Conservation (phyloP, 2,113 vertebrate genomes). For the Tichodroma muraria region DNA sequence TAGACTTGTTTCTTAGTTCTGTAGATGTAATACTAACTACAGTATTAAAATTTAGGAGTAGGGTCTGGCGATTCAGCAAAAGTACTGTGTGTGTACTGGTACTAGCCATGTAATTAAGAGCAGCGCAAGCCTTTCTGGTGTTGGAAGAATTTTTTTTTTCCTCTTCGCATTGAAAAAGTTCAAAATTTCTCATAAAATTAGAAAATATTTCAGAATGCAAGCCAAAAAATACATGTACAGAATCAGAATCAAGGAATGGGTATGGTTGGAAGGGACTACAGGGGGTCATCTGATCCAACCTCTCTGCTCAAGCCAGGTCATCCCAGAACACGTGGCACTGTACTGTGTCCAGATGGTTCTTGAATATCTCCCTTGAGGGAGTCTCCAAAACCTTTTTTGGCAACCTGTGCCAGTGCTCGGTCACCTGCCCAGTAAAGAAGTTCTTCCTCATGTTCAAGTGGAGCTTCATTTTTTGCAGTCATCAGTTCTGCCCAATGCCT, state of each 20-base stretch:
- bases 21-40: background rate
- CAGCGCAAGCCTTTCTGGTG: background rate
- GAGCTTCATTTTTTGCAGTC: background rate
- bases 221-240: background rate
- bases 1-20: background rate
- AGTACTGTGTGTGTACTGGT: background rate
- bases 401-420: background rate
- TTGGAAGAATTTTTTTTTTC: background rate
- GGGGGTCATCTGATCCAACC: background rate
- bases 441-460: background rate
- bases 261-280: background rate
- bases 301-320: background rate
- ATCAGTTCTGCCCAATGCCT: too few species aligned
- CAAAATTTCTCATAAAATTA: background rate
- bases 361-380: background rate
- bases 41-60: background rate
- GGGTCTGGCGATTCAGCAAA: background rate
- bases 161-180: accelerated
- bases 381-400: background rate
- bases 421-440: background rate
- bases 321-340: background rate
- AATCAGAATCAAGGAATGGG: background rate
- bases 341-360: background rate
- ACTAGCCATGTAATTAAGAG: background rate
- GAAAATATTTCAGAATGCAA: background rate